phyloP scores from a whole-genome alignment of 2,113 vertebrate genomes.

The Syngnathus typhle region DNA sequence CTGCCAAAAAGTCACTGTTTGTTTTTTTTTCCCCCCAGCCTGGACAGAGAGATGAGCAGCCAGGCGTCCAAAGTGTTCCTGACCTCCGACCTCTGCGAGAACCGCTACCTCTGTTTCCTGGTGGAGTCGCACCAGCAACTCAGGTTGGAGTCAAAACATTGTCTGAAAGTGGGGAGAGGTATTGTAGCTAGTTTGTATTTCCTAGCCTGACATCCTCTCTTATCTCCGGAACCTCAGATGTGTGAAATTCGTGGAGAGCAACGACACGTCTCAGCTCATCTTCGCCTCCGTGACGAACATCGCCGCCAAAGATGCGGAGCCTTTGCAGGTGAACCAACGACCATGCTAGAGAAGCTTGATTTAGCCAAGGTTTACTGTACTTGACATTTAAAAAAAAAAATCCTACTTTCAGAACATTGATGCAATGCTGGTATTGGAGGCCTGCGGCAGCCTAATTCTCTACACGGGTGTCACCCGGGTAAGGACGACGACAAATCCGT shows the following conservation, averaged over 20 bases:
- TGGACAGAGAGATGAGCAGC: conserved; percentile 85
- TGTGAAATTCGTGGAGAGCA: conserved; percentile 93
- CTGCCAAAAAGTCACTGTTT: background rate
- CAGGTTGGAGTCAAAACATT: conserved; percentile 69
- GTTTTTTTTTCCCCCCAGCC: conserved; percentile 25
- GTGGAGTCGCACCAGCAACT: conserved; percentile 92
- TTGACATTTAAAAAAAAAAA: background rate
- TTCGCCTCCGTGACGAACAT: conserved; percentile 85
- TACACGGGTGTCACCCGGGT: conserved; percentile 92
- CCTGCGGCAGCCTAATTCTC: conserved; percentile 86
- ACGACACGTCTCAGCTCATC: conserved; percentile 86
- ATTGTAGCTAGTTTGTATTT: background rate
- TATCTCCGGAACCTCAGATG: conserved; percentile 68
- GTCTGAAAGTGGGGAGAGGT: background rate
- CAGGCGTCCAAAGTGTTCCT: conserved; percentile 93
- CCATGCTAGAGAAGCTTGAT: too few species aligned
- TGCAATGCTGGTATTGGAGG: conserved; percentile 85
- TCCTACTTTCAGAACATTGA: conserved; percentile 73
- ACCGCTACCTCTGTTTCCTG: conserved; percentile 88
- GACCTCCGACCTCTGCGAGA: conserved; percentile 89
- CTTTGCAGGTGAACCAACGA: conserved; percentile 73
- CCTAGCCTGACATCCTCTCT: background rate
- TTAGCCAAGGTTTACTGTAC: background rate
- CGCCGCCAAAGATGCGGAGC: conserved; percentile 89
- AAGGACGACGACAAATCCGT: background rate